Conservation (phyloP, 2,113 vertebrate species). For the Paedocypris sp. region DNA sequence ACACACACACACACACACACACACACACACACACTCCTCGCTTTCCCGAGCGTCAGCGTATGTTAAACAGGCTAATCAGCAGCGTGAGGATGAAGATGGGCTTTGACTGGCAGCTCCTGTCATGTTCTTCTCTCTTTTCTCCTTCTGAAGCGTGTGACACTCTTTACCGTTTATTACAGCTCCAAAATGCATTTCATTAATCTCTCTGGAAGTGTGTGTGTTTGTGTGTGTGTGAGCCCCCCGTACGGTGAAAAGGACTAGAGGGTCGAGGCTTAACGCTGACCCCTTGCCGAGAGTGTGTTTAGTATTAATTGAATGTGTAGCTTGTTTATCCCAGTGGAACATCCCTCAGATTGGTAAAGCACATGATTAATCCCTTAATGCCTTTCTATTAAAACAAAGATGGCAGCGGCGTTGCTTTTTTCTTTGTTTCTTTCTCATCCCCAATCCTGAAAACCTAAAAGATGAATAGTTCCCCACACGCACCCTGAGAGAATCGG, state of each 20-base stretch:
- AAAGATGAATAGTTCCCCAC: slow-evolving; percentile 9
- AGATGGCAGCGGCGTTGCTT: not conserved
- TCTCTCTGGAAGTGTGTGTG: slow-evolving; percentile 34
- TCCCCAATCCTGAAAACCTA: slow-evolving; percentile 6
- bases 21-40: too few relatives aligned
- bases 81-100: slow-evolving; percentile 37
- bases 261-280: slow-evolving; percentile 36
- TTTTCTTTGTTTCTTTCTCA: not conserved
- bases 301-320: slow-evolving; percentile 55
- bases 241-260: slow-evolving; percentile 30
- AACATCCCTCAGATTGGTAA: slow-evolving; percentile 44
- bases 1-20: too few relatives aligned
- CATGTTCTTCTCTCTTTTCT: slow-evolving; percentile 10
- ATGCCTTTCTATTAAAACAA: slow-evolving; percentile 11
- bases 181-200: slow-evolving; percentile 33
- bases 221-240: slow-evolving; percentile 1
- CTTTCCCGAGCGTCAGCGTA: slow-evolving; percentile 38
- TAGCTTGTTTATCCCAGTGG: slow-evolving; percentile 47
- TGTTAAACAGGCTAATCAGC: slow-evolving; percentile 51
- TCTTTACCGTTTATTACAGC: slow-evolving; percentile 34
- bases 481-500: slow-evolving; percentile 15
- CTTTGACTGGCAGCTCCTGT: slow-evolving; percentile 7
- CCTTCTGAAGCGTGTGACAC: slow-evolving; percentile 10
- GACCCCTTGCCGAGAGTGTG: slow-evolving; percentile 52
- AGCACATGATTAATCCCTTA: slow-evolving; percentile 30